Base-by-base conservation (phyloP, 1,140 invertebrate genomes). In the Andricus grossulariae region DNA sequence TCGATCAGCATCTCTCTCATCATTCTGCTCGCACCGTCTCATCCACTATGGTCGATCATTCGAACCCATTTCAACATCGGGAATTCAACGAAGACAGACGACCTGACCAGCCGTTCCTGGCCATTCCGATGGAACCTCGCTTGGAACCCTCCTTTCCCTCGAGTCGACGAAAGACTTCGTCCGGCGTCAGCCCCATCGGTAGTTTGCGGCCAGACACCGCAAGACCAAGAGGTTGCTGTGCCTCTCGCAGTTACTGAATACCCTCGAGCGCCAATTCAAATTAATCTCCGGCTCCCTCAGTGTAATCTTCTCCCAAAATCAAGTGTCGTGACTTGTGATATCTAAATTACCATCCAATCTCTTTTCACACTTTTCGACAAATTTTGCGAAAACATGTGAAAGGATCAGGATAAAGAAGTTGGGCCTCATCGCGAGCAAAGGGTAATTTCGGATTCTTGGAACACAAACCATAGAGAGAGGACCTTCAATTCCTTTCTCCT, bases 131-230 rank as follows among this genome's bases (percentile, higher is more conserved):
- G 71, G 73, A 73, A 73, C 74, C 76, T 75, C 74, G 54, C 75
- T 55, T 73, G 73, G 71, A 73, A 73, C 74, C 76, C 78, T 57
- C 73, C 74, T 50, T 21, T 51, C 55, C 39, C 55, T 66, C 60
- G 76, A 80, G 60, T 60, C 78, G 73, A 82, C 72, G 71, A 72
- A 55, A 55, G 50, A 72, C 75, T 77, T 71, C 71, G 78, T 82
- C 74, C 73, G 74, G 51, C 76, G 76, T 80, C 81, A 72, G 74
- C 75, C 74, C 21, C 25, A 54, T 25, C 74, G 79, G 77, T 77
- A 83, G 82, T 83, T 75, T 71, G 74, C 76, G 82, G 77, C 80
- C 51, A 75, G 82, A 83, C 77, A 76, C 81, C 81, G 76, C 71
- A 75, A 16, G 74, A 75, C 57, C 13, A 54, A 45, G 72, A 54